Evolutionary conservation across 2,888 invertebrate genomes (phyloP).

Genomic region (Ormyrus pomaceus): DNA sequence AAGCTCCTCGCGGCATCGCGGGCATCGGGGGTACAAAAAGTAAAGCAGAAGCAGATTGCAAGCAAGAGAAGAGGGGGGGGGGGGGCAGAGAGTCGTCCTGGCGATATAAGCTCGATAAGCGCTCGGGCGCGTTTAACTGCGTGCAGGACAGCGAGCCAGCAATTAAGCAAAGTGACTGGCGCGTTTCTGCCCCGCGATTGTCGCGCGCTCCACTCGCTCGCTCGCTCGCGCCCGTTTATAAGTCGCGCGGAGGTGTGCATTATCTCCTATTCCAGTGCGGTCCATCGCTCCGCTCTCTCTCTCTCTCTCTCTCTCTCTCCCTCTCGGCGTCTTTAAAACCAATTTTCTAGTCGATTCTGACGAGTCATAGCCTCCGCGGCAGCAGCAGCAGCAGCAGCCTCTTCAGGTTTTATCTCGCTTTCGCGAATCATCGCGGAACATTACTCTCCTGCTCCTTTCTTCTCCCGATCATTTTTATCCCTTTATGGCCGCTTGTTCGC

Average conservation of each 20-base stretch:
- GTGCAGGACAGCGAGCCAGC: slow-evolving; percentile 61
- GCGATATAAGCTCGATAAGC: slow-evolving; percentile 26
- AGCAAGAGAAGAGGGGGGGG: background rate
- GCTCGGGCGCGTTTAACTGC: slow-evolving; percentile 47
- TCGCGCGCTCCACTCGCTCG: background rate
- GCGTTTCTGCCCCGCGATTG: slow-evolving; percentile 59
- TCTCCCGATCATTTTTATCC: slow-evolving; percentile 22
- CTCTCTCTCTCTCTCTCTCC: background rate
- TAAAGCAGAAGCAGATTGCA: too few species aligned
- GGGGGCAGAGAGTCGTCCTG: background rate
- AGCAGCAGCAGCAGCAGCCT: slow-evolving; percentile 24
- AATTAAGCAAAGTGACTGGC: slow-evolving; percentile 73
- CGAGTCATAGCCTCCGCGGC: slow-evolving; percentile 44
- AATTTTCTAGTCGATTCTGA: slow-evolving; percentile 52
- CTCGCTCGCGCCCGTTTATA: slow-evolving; percentile 20
- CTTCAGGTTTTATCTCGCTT: slow-evolving; percentile 34
- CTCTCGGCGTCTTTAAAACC: slow-evolving; percentile 41
- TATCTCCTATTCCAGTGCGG: background rate
- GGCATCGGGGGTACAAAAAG: too few species aligned
- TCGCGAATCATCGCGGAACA: slow-evolving; percentile 55
- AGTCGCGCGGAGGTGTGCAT: background rate
- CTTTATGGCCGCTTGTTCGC: slow-evolving; percentile 1
- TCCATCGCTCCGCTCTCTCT: background rate
- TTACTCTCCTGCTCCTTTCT: slow-evolving; percentile 20
- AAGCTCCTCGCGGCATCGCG: too few species aligned